phyloP scores from a whole-genome alignment of 2,113 vertebrate genomes.

The Rana temporaria region DNA sequence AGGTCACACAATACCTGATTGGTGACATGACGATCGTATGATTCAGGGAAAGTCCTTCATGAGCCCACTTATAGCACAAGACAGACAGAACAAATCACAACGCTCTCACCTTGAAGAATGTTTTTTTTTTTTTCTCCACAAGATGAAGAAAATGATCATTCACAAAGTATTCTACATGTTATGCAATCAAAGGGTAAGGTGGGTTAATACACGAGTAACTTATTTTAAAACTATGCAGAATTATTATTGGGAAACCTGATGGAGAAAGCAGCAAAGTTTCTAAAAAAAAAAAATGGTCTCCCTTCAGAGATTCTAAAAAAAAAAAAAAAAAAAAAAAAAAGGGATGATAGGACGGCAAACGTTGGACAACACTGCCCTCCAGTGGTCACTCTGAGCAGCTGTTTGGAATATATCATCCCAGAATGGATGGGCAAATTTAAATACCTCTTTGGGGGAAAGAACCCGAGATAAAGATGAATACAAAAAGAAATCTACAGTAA shows the following conservation, averaged over 20 bases:
- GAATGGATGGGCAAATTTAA: no score
- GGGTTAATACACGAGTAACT: constrained; percentile 1
- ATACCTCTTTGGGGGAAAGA: no score
- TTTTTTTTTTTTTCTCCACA: neutral
- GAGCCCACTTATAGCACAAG: neutral
- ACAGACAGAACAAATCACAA: neutral
- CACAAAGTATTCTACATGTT: neutral
- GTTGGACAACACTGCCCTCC: constrained; percentile 42
- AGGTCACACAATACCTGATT: no score
- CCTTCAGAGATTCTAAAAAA: neutral
- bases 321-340: neutral
- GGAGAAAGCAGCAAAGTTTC: constrained; percentile 4
- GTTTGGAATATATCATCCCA: neutral
- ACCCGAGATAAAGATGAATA: no score
- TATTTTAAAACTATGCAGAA: constrained; percentile 16
- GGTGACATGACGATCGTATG: no score
- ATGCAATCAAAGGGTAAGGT: neutral
- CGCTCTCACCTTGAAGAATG: neutral
- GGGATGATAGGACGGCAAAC: neutral
- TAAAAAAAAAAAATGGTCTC: neutral
- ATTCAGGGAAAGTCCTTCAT: neutral
- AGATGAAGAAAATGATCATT: neutral
- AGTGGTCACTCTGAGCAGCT: constrained; percentile 2
- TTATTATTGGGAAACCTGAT: constrained; percentile 3
- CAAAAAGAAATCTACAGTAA: no score